phyloP scores from a whole-genome alignment of 2,113 vertebrate genomes.

The Cervus canadensis region DNA sequence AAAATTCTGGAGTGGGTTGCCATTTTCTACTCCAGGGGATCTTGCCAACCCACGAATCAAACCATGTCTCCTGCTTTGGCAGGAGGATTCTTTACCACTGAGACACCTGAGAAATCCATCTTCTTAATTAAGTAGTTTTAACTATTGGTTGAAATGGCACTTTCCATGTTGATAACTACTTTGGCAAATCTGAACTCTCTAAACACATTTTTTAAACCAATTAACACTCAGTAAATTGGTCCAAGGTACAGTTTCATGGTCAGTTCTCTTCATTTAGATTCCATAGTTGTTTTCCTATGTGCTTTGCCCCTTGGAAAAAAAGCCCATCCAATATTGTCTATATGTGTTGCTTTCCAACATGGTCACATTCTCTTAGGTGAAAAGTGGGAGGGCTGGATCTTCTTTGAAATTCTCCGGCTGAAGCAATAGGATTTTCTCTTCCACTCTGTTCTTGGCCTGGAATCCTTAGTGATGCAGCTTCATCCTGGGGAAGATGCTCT shows the following conservation, averaged over 20 bases:
- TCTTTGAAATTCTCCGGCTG: slow-evolving; percentile 16
- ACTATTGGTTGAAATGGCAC: not conserved
- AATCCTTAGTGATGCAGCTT: not conserved
- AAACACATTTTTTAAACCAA: not conserved
- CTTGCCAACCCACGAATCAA: not conserved
- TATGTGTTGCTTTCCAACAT: not conserved
- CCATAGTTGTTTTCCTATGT: not conserved
- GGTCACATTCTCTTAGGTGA: not conserved
- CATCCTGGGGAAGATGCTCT: not conserved
- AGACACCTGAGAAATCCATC: not conserved
- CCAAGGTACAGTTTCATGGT: not conserved
- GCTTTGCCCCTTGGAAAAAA: not conserved
- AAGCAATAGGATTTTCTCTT: slow-evolving; percentile 18
- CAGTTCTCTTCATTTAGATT: not conserved
- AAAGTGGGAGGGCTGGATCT: not conserved
- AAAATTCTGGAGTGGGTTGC: not conserved
- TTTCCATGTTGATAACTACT: not conserved
- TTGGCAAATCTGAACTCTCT: not conserved
- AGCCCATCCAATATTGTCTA: not conserved
- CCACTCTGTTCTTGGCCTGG: not conserved
- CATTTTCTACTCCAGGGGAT: not conserved
- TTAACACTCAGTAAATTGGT: not conserved
- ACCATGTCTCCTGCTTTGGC: not conserved
- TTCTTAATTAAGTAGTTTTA: not conserved
- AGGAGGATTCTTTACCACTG: not conserved